phyloP scores from a whole-genome alignment of 2,797 vertebrate genomes.

The Monodelphis domestica region DNA sequence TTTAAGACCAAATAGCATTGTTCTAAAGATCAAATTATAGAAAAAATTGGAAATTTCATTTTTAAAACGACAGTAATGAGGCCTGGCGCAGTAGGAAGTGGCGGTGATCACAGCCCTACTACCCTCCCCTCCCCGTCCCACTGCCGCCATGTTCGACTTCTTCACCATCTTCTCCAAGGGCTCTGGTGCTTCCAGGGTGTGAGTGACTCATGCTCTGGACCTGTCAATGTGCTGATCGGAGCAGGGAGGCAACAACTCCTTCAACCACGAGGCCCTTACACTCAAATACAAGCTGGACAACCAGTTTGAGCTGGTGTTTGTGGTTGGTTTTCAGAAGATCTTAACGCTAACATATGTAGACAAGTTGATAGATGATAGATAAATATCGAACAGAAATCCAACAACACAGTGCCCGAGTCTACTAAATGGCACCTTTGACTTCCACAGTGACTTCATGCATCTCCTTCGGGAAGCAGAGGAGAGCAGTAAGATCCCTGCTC shows the following conservation, averaged over 20 bases:
- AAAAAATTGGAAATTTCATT: too few species aligned
- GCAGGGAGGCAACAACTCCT: conserved; percentile 94
- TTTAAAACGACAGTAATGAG: too few species aligned
- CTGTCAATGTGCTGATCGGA: too few species aligned
- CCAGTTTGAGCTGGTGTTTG: conserved; percentile 98
- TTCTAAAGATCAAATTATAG: too few species aligned
- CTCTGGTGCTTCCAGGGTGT: too few species aligned
- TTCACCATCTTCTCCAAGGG: too few species aligned
- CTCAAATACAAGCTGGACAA: conserved; percentile 99
- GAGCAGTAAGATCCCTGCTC: conserved; percentile 90
- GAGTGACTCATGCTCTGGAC: too few species aligned
- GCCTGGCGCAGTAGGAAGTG: too few species aligned
- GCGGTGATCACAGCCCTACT: too few species aligned
- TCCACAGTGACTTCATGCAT: conserved; percentile 90
- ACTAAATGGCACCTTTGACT: conserved; percentile 92
- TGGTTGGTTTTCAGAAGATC: conserved; percentile 99
- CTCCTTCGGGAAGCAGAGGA: conserved; percentile 94
- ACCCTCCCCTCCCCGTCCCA: too few species aligned
- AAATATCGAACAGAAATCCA: conserved; percentile 97
- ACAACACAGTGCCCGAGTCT: conserved; percentile 91
- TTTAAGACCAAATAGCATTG: too few species aligned
- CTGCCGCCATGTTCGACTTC: too few species aligned
- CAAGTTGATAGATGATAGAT: conserved; percentile 97
- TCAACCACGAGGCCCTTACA: conserved; percentile 93
- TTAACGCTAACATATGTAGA: conserved; percentile 97